Percentiles rank a stretch among this genome's conserved stretches.
Evolutionary conservation across 2,888 invertebrate species (phyloP).

Genomic region (Polymixis lichenea): DNA sequence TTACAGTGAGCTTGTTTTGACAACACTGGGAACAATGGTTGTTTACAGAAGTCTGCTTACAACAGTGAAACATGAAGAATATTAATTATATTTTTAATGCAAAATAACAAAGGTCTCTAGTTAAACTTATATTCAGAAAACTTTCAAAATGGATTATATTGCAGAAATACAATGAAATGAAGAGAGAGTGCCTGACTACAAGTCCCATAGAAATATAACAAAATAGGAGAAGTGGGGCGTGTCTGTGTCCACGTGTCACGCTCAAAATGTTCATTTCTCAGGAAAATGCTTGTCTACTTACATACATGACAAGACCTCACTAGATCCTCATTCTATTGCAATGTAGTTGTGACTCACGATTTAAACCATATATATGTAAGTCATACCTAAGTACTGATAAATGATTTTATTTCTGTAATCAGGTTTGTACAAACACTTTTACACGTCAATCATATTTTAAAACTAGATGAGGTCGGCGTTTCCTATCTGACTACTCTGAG

Average conservation of each 20-base stretch:
- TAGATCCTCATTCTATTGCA: neutral
- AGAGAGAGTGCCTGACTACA: neutral
- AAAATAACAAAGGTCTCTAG: neutral
- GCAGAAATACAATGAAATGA: neutral
- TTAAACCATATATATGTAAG: no score
- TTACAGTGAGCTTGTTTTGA: slow-evolving; percentile 12
- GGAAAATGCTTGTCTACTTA: no score
- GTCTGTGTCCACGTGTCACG: no score
- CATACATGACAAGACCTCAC: neutral
- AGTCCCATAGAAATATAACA: neutral
- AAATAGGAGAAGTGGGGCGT: no score
- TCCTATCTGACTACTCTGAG: no score
- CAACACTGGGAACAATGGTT: neutral
- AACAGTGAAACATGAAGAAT: neutral
- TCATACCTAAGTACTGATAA: no score
- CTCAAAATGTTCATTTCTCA: no score
- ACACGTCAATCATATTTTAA: no score
- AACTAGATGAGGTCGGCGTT: no score
- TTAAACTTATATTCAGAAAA: neutral
- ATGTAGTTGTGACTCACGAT: neutral
- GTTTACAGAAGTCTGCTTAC: neutral
- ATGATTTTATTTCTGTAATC: no score
- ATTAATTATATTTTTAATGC: neutral
- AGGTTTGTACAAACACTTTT: no score
- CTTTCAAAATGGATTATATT: neutral